Base-by-base conservation (phyloP, 2,113 vertebrate genomes). In the Entosphenus tridentatus region DNA sequence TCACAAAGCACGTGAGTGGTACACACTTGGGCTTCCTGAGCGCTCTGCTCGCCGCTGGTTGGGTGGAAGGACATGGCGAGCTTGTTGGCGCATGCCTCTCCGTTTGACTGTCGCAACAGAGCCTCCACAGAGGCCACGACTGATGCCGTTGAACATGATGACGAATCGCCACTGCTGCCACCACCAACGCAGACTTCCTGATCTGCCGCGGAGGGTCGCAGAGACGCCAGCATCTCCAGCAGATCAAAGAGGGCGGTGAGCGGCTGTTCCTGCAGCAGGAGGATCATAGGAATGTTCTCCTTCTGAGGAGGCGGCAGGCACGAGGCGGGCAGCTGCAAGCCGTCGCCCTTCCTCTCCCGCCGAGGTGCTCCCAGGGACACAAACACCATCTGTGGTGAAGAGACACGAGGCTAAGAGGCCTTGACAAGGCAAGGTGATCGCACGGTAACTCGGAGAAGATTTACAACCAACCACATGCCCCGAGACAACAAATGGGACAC, bases 251-350 rank as follows among this genome's bases (percentile, higher is more conserved):
- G 86, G 2, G 92, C 89, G 73, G 92, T 95, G 74, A 98, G 86
- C 75, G 96, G 93, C 7, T 91, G 93, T 75, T 98, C 93, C 80
- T 96, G 92, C 68, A 96, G 82, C 21, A 98, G 88, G 73, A 96
- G 76, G 72, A 98, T 85, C 93, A 98, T 96, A 55, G 93, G 92
- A 80, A 95, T 96, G 79, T 96, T 95, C 75, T 98, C 92, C 77
- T 96, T 96, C 77, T 93, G 92, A 55, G 93, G 93, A 3, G 93
- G 88, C 13, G 93, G 93, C 18, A 98, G 78, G 72, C 92, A 96
- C 56, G 93, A 98, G 1, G 93, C 93, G n/a, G 93, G 93, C 70
- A 96, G 80, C 77, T 98, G 93, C 69, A 96, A 84, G 62, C 92
- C 89, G 78, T 98, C 92, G 0, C 89, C 93, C 74, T 98, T 98